phyloP scores from a whole-genome alignment of 2,888 invertebrate species.

The Torymus texanus region DNA sequence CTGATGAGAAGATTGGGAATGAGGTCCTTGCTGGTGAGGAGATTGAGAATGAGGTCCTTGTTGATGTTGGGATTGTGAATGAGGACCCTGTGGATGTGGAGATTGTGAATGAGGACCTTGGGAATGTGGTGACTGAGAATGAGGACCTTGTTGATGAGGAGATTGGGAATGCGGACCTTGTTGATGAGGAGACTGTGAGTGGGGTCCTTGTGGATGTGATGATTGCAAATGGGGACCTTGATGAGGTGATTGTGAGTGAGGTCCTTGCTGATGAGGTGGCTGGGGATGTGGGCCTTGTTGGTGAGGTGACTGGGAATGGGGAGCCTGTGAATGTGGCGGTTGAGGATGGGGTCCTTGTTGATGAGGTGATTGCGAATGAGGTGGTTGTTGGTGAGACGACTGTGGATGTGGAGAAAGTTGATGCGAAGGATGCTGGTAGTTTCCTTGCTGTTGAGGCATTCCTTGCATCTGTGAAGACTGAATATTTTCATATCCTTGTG shows the following conservation, averaged over 20 bases:
- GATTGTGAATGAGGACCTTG: constrained; percentile 57
- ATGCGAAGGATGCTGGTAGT: constrained; percentile 63
- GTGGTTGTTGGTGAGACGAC: constrained; percentile 63
- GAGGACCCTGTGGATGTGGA: constrained; percentile 62
- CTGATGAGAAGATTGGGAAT: constrained; percentile 68
- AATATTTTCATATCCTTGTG: constrained; percentile 61
- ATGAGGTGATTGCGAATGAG: constrained; percentile 62
- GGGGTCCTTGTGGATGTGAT: constrained; percentile 65
- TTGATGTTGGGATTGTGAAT: constrained; percentile 61
- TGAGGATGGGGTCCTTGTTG: constrained; percentile 67
- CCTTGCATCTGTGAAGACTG: constrained; percentile 55
- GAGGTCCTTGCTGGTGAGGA: constrained; percentile 64
- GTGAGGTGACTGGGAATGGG: constrained; percentile 69
- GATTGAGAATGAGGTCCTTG: constrained; percentile 64
- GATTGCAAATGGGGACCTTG: constrained; percentile 60
- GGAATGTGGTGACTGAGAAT: constrained; percentile 36
- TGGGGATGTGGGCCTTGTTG: constrained; percentile 49
- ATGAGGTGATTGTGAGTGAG: constrained; percentile 63
- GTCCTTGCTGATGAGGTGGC: constrained; percentile 35
- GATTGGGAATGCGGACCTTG: constrained; percentile 68
- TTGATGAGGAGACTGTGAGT: constrained; percentile 68
- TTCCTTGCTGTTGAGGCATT: constrained; percentile 52
- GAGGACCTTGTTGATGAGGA: constrained; percentile 56
- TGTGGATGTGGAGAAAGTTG: constrained; percentile 61
- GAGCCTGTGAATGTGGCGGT: constrained; percentile 65